phyloP scores from a whole-genome alignment of 2,888 invertebrate species.

The Rhagium mordax region DNA sequence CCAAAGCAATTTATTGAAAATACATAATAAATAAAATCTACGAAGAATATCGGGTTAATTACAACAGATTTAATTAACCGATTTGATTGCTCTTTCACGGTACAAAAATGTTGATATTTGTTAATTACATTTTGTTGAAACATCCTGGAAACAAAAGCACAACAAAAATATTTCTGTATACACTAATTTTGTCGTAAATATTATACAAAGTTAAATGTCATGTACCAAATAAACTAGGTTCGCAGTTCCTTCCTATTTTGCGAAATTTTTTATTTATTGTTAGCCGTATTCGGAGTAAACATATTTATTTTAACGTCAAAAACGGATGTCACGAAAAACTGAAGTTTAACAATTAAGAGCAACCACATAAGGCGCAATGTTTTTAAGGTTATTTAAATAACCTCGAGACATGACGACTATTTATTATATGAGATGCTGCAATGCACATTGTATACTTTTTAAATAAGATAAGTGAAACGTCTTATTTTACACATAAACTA shows the following conservation, averaged over 20 bases:
- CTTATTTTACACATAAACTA: conserved; percentile 33
- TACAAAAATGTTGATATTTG: neutral
- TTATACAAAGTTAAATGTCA: neutral
- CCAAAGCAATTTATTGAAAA: too few relatives aligned
- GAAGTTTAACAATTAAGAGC: conserved; percentile 15
- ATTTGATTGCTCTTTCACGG: neutral
- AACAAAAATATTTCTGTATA: neutral
- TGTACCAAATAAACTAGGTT: conserved; percentile 16
- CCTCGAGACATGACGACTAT: conserved; percentile 16
- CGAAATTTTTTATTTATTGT: conserved; percentile 27
- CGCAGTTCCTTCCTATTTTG: conserved; percentile 37
- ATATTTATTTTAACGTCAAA: conserved; percentile 33
- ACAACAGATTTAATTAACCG: too few relatives aligned
- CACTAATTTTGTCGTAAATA: neutral
- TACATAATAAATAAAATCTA: too few relatives aligned
- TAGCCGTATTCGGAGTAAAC: conserved; percentile 18
- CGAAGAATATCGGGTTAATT: too few relatives aligned
- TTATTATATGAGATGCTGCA: conserved; percentile 27
- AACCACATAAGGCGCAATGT: neutral
- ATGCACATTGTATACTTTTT: conserved; percentile 20
- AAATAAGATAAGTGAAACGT: conserved; percentile 45
- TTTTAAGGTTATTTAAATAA: conserved; percentile 21
- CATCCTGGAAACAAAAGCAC: neutral
- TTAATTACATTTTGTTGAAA: neutral
- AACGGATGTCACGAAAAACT: conserved; percentile 31